Evolutionary conservation across 2,797 vertebrate genomes (phyloP).

Genomic region (Glyptemys insculpta): DNA sequence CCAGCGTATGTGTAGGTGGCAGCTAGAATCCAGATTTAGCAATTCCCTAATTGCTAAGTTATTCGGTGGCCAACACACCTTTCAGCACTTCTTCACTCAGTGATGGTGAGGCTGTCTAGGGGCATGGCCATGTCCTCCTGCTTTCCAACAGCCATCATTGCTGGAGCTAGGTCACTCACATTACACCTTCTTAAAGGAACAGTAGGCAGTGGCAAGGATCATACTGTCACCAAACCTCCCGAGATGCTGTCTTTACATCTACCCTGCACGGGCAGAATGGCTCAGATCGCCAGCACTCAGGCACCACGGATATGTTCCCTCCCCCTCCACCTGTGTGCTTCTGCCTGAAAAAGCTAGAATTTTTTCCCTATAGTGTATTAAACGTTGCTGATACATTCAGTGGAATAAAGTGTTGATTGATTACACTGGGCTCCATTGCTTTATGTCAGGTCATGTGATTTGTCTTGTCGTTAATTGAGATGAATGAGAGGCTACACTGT

Average conservation of each 20-base stretch:
- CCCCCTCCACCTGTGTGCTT: not conserved
- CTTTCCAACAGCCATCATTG: not conserved
- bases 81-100: not conserved
- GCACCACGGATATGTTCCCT: not conserved
- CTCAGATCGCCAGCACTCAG: fast-evolving
- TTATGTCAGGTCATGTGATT: conserved; percentile 20
- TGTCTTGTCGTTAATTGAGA: conserved; percentile 43
- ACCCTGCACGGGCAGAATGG: not conserved
- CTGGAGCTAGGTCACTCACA: not conserved
- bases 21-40: not conserved
- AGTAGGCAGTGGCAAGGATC: not conserved
- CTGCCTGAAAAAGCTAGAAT: not conserved
- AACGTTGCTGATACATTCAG: not conserved
- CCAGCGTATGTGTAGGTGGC: not conserved
- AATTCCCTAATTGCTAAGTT: not conserved
- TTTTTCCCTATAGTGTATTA: not conserved
- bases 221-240: fast-evolving
- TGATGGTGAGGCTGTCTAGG: not conserved
- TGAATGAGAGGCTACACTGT: conserved; percentile 1
- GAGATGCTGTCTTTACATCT: not conserved
- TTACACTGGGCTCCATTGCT: conserved; percentile 12
- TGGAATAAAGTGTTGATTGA: not conserved
- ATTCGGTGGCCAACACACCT: not conserved
- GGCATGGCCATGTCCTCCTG: not conserved
- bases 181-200: not conserved